Evolutionary conservation across 1,140 invertebrate species (phyloP).

Genomic region (Antheraea pernyi): DNA sequence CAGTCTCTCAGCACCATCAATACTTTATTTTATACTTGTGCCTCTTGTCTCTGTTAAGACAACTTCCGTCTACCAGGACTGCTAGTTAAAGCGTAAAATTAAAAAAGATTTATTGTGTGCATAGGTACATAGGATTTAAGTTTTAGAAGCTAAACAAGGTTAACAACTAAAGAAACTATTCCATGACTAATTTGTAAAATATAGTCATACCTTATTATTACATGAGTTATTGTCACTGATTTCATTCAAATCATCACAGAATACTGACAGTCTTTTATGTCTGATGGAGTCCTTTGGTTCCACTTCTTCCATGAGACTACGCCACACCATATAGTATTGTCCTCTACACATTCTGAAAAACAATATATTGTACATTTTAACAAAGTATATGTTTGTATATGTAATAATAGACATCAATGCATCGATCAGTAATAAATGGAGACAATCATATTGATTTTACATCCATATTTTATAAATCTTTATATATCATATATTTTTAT

Average conservation of each 20-base stretch:
- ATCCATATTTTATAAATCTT: no score
- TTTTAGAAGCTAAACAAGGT: background rate
- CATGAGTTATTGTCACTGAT: constrained; percentile 48
- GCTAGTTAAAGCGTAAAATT: no score
- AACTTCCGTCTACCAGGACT: no score
- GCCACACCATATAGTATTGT: constrained; percentile 68
- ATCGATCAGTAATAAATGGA: no score
- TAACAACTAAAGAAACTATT: constrained; percentile 10
- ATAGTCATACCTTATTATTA: constrained; percentile 46
- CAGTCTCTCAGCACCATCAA: no score
- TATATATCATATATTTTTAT: no score
- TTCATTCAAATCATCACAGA: constrained; percentile 52
- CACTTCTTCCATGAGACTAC: constrained; percentile 65
- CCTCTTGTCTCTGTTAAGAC: no score
- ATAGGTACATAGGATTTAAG: no score
- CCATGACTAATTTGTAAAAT: background rate
- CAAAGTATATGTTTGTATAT: background rate
- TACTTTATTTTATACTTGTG: no score
- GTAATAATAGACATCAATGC: no score
- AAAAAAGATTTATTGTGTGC: no score
- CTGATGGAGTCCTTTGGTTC: constrained; percentile 44
- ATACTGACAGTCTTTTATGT: constrained; percentile 58
- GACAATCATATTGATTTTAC: no score
- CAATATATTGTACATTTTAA: constrained; percentile 1
- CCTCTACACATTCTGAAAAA: constrained; percentile 59